A percentile compares a stretch with the other conserved stretches of the same genome.
Conservation (phyloP, 2,797 vertebrate species). For the Alouatta caraya region DNA sequence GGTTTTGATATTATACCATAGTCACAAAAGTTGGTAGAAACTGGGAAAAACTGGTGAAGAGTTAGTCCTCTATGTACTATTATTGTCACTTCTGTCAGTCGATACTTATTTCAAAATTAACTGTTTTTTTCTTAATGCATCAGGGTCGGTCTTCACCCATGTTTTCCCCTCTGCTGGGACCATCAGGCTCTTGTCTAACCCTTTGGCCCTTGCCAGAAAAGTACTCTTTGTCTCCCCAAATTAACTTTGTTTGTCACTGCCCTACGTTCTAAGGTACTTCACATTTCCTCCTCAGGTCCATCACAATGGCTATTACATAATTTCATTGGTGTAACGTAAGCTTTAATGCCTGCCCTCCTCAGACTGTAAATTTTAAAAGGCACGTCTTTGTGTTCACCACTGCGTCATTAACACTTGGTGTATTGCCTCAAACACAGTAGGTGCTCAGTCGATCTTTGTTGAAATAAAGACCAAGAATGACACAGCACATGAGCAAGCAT, state of each 20-base stretch:
- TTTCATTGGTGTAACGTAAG: background rate
- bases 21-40: background rate
- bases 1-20: background rate
- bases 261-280: background rate
- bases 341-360: background rate
- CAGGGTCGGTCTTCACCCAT: background rate
- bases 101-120: background rate
- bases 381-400: background rate
- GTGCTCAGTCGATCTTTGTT: background rate
- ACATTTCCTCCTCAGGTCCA: background rate
- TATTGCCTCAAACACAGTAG: background rate
- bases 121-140: background rate
- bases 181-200: background rate
- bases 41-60: background rate
- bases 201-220: background rate
- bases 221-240: background rate
- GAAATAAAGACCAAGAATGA: conserved; percentile 15
- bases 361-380: background rate
- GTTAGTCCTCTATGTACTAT: background rate
- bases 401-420: background rate
- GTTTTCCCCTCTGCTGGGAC: background rate
- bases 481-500: conserved; percentile 30
- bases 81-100: background rate
- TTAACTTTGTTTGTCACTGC: background rate
- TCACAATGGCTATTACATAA: background rate